Conservation (phyloP, 2,888 invertebrate species). For the Drosophila incognita region DNA sequence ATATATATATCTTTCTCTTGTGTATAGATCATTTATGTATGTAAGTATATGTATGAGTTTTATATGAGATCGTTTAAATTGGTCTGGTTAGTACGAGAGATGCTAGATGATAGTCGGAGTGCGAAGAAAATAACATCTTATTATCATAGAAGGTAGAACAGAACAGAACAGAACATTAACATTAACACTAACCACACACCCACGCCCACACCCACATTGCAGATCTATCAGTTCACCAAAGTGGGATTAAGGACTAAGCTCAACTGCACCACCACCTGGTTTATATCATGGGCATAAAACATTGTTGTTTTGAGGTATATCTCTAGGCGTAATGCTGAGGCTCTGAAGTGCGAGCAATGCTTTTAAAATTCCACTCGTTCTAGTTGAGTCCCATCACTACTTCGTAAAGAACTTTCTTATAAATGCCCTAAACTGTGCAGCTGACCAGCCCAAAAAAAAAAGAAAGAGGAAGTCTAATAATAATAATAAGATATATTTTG, state of each 20-base stretch:
- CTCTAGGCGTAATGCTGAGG: constrained; percentile 63
- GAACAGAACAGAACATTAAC: constrained; percentile 12
- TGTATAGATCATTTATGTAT: constrained; percentile 5
- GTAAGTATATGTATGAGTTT: constrained; percentile 3
- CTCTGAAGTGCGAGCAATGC: constrained; percentile 69
- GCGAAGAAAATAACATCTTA: constrained; percentile 7
- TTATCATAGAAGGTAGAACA: constrained; percentile 8
- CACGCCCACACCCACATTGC: constrained; percentile 9
- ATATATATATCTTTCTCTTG: constrained; percentile 8
- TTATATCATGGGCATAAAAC: not conserved
- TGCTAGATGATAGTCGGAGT: constrained; percentile 17
- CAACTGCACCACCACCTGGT: constrained; percentile 40
- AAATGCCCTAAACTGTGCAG: constrained; percentile 10
- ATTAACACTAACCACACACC: constrained; percentile 26
- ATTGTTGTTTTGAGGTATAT: constrained; percentile 34
- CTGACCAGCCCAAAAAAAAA: not conserved
- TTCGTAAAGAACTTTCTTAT: constrained; percentile 41
- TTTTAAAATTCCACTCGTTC: constrained; percentile 65
- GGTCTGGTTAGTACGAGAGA: constrained; percentile 28
- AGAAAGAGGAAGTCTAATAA: not conserved
- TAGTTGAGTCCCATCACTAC: constrained; percentile 68
- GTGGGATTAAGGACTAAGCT: constrained; percentile 17
- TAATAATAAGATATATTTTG: not conserved
- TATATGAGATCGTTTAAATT: not conserved
- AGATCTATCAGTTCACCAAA: not conserved